Percentiles rank a stretch among this genome's conserved stretches.
phyloP scores from a whole-genome alignment of 1,140 invertebrate genomes.

The Trachelipus rathkii region DNA sequence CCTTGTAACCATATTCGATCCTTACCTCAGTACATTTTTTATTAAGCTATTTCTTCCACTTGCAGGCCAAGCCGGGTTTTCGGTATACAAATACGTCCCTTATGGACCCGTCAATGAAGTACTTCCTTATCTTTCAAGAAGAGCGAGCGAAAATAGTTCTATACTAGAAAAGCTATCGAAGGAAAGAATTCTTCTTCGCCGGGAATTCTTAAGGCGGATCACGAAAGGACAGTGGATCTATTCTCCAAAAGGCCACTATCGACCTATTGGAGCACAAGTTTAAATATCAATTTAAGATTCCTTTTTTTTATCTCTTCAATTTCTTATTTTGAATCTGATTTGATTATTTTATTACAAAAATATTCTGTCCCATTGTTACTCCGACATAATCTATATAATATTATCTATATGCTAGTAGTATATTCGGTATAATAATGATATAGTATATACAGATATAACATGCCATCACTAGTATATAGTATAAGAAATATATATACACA shows the following conservation, averaged over 20 bases:
- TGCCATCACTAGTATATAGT: too few species aligned
- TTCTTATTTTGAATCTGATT: too few species aligned
- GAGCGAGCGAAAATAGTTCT: conserved; percentile 91
- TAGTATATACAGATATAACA: too few species aligned
- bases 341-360: too few species aligned
- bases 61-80: conserved; percentile 41
- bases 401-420: too few species aligned
- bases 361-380: too few species aligned
- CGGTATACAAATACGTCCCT: conserved; percentile 51
- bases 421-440: too few species aligned
- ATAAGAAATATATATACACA: too few species aligned
- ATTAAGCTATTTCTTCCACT: not conserved
- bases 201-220: conserved; percentile 72
- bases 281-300: too few species aligned
- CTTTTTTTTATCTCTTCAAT: too few species aligned
- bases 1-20: not conserved
- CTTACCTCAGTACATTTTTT: not conserved
- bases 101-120: conserved; percentile 98
- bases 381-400: too few species aligned
- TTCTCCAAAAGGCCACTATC: too few species aligned
- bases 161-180: conserved; percentile 80
- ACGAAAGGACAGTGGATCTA: conserved; percentile 64
- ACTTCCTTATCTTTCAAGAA: conserved; percentile 88
- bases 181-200: conserved; percentile 72
- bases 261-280: conserved; percentile 58